Conservation (phyloP, 2,113 vertebrate genomes). For the Poecilia latipinna region DNA sequence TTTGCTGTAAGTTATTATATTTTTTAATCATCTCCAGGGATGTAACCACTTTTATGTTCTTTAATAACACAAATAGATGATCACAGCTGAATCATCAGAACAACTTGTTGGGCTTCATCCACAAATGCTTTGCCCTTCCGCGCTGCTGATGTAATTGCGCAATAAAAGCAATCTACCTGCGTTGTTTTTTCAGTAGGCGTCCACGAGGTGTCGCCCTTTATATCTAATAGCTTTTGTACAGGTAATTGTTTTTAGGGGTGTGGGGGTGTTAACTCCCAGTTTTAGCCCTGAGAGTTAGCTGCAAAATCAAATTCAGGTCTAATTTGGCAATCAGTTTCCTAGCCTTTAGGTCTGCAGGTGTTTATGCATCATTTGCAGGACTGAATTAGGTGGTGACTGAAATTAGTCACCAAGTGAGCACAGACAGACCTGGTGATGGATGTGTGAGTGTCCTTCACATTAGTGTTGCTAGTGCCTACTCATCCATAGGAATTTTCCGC, state of each 20-base stretch:
- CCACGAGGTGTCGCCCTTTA: slow-evolving; percentile 65
- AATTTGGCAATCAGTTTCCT: background rate
- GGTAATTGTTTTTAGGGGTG: background rate
- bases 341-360: background rate
- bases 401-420: background rate
- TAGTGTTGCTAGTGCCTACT: slow-evolving; percentile 37
- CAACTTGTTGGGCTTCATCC: background rate
- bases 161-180: background rate
- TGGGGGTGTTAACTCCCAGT: background rate
- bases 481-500: slow-evolving; percentile 71
- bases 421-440: slow-evolving; percentile 21
- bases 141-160: background rate
- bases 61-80: background rate
- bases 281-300: background rate
- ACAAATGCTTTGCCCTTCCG: background rate
- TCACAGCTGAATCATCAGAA: background rate
- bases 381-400: background rate
- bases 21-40: background rate
- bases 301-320: background rate
- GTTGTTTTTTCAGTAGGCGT: slow-evolving; percentile 6
- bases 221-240: background rate
- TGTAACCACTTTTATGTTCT: background rate
- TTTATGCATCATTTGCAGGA: background rate
- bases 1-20: background rate
- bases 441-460: slow-evolving; percentile 23